Conservation (phyloP, 1,140 invertebrate genomes). For the Lepidostoma basale region DNA sequence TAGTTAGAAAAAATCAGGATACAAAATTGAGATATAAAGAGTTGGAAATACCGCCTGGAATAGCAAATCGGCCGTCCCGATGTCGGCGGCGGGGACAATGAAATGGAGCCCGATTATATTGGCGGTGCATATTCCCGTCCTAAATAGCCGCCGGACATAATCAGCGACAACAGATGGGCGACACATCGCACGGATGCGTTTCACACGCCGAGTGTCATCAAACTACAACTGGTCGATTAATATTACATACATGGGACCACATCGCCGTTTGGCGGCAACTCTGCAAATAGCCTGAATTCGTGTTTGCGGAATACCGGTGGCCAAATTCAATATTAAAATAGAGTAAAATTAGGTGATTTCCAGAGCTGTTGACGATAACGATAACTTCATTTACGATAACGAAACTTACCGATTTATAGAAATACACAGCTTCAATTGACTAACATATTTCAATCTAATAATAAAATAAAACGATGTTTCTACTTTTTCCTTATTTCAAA, state of each 20-base stretch:
- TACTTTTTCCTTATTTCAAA: too few relatives aligned
- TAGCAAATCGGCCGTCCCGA: neutral
- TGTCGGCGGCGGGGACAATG: neutral
- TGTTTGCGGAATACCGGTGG: neutral
- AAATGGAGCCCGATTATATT: slow-evolving; percentile 1
- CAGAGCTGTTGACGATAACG: too few relatives aligned
- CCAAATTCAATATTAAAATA: too few relatives aligned
- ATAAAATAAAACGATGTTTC: too few relatives aligned
- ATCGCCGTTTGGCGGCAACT: neutral
- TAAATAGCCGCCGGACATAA: slow-evolving; percentile 16
- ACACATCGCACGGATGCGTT: neutral
- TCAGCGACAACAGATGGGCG: slow-evolving; percentile 11
- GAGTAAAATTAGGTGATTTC: too few relatives aligned
- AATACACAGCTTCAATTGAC: too few relatives aligned
- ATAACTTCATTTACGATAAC: too few relatives aligned
- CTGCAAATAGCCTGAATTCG: neutral
- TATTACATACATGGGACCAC: neutral
- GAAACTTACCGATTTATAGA: too few relatives aligned
- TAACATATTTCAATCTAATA: too few relatives aligned
- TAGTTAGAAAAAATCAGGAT: too few relatives aligned
- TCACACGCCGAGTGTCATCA: slow-evolving; percentile 9
- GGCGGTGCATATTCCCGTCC: neutral
- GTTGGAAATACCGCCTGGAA: neutral
- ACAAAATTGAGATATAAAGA: too few relatives aligned
- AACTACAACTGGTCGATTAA: neutral